Evolutionary conservation across 2,888 invertebrate genomes (phyloP), one percentile per base, ranked within the genome.

Genomic region (Rotaria socialis): DNA sequence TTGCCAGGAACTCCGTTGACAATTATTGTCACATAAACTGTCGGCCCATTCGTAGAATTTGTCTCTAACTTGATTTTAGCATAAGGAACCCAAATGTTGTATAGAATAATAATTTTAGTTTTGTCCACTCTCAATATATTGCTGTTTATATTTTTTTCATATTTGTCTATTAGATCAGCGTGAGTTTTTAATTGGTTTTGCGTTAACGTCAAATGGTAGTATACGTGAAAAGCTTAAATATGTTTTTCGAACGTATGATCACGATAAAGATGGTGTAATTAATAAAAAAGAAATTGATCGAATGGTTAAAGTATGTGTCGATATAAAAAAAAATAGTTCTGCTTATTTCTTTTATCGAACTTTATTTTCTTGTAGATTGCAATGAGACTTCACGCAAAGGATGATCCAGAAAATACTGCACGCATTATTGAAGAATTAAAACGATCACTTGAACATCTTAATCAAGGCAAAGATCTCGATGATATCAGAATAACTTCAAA

Each of bases 231-330:
- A 47, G 7, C n/a, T 80, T 8, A 80, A 80, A 80, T 80, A 80
- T 47, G 80, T 80, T 80, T 80, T 80, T 47, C 80, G 80, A 24
- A 80, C 80, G 11, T 80, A 80, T 47, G 80, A 80, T 80, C 80
- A 80, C n/a, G 47, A 80, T 80, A 43, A 80, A 47, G 80, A 80
- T 80, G 80, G 80, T 47, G 22, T 47, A 0, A 80, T 80, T 47
- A 80, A 80, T 47, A 80, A 80, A 80, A 80, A 80, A 47, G 80
- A 80, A 80, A 80, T 80, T 47, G 80, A 80, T 80, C 43, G 47
- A 80, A 80, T 80, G 80, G 80, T 47, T 47, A 80, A 80, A 47
- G 80, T 80, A 47, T 47, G 35, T 35, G 35, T 35, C 35, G 35
- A 35, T 35, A 35, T 35, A 35, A 35, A 10, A 43, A 22, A 22